Evolutionary conservation across 2,888 invertebrate genomes (phyloP), one percentile per base, ranked within the genome.

Genomic region (Scelioninae gen. 1): DNA sequence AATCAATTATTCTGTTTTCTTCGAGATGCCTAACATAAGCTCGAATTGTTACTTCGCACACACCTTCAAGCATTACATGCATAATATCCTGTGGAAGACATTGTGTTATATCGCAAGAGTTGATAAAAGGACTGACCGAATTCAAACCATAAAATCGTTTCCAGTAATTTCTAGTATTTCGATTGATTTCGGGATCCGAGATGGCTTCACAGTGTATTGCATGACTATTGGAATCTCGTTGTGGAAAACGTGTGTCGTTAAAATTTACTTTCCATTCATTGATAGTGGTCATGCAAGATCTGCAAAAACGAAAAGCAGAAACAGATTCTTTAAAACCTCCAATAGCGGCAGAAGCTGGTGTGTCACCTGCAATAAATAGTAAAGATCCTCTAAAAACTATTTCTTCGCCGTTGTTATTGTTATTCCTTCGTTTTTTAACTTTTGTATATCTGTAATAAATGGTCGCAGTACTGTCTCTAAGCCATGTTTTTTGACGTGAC

Each of bases 271-370:
- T 49, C 49, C 49, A 49, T 7, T 58, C 8, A 53, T 53, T 3
- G 7, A 7, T 0, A 15, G 49, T 49, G 9, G 38, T 56, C 34
- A 65, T 56, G 56, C 86, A 86, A 1, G 83, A 56, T 29, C 84
- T 71, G 71, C 85, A 86, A 10, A 58, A 63, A 13, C 84, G 82
- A 76, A 82, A 66, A 11, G 85, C 85, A 13, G 82, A 51, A 8
- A 84, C 84, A 7, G 85, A 85, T 53, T 85, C 82, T 72, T 85
- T 85, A 55, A 84, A 86, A 4, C 86, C 85, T 34, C 83, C 86
- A 8, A 85, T 47, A 4, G 74, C 32, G n/a, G 85, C 84, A 13
- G 87, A 69, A n/a, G 86, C 86, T 23, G 85, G 85, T 32, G 83
- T 86, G 55, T 86, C 86, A 10, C 77, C 84, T 5, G 84, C 66